These are phyloP conservation scores for Acropternis orthonyx DNA, from an alignment of 2,797 vertebrate genomes.

Conservation along the genomic window DNA sequence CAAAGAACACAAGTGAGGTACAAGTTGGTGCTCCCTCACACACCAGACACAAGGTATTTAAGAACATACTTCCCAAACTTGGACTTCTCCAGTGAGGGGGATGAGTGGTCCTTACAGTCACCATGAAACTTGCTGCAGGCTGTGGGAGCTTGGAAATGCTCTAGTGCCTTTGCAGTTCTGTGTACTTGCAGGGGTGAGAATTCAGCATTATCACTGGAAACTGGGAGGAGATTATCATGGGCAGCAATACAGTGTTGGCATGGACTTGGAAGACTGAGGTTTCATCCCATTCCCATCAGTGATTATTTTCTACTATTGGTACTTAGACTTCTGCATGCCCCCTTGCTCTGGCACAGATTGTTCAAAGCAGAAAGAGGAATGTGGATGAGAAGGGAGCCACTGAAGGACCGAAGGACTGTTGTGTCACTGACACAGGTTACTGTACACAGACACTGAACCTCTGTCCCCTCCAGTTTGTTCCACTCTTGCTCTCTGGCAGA, in stretches of 20 bases:
- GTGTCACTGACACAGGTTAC: background rate
- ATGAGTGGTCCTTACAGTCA: background rate
- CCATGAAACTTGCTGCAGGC: background rate
- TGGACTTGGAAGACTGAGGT: background rate
- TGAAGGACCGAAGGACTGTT: background rate
- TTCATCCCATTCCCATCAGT: background rate
- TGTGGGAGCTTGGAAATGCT: background rate
- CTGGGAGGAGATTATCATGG: background rate
- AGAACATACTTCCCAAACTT: background rate
- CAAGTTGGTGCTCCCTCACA: background rate
- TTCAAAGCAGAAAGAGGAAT: background rate
- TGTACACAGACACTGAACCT: background rate
- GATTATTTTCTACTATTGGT: background rate
- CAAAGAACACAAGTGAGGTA: background rate
- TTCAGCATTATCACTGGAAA: background rate
- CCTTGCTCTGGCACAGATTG: background rate
- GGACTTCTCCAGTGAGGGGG: background rate
- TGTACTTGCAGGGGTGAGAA: background rate
- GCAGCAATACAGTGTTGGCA: background rate
- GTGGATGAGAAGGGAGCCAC: background rate
- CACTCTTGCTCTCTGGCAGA: background rate
- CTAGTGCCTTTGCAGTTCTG: background rate
- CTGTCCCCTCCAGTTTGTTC: background rate
- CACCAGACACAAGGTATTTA: background rate
- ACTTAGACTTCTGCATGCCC: background rate